Evolutionary conservation across 2,888 invertebrate species (phyloP), one percentile per base, ranked within the genome.

Genomic region (Chrysina gloriosa): DNA sequence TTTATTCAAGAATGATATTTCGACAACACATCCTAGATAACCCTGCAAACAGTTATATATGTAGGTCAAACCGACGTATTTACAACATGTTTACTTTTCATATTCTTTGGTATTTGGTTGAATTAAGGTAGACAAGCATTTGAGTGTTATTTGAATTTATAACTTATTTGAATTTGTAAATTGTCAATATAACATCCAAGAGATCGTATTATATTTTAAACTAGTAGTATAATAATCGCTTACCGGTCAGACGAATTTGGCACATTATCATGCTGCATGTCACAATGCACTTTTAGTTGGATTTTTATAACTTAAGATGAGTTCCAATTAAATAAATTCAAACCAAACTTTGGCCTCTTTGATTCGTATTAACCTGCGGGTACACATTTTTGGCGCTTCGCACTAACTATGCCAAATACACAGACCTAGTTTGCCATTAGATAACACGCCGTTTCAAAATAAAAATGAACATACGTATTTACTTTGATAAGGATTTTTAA

Each of bases 201-300:
- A 42, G 16, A 42, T 6, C 6, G 14, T 14, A 42, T 1, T 54
- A 7, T 34, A 25, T 58, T 39, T 36, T 23, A 23, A 58, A 58
- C 31, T 31, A 31, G 2, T 9, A 45, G 9, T 45, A 19, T 45
- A 21, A 45, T 23, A 25, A 39, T 5, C 14, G 21, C 58, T 58
- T 58, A 58, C 58, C 58, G 58, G 11, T 58, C 25, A 5, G 58
- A 39, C 3, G 23, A 58, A 23, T 58, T 58, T 58, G 39, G 58
- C 39, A 25, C 39, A 16, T 25, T 4, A 25, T 58, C 21, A 58
- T 14, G n/a, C 39, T 58, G 58, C 58, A 58, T 58, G 58, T 58
- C 14, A 39, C 58, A 39, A 23, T 25, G 3, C 14, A 58, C 25
- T 9, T 39, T 11, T 16, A 58, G 6, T 23, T 25, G 27, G 11